Evolutionary conservation across 2,797 vertebrate species (phyloP).

Genomic region (Acrossocheilus fasciatus): DNA sequence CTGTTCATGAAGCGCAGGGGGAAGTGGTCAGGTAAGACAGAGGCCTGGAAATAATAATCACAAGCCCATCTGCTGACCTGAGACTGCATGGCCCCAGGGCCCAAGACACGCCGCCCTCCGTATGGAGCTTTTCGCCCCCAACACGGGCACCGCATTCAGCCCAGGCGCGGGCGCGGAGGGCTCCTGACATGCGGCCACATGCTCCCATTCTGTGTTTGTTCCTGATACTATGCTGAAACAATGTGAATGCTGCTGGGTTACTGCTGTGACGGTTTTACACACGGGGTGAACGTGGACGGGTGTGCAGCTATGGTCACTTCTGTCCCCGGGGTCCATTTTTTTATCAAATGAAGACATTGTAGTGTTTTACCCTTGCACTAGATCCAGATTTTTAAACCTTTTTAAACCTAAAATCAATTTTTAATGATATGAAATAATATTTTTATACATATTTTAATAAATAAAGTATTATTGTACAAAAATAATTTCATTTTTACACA

Average conservation of each 20-base stretch:
- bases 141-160: constrained; percentile 75
- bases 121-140: constrained; percentile 85
- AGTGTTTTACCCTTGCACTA: not conserved
- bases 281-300: not conserved
- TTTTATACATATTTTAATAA: not conserved
- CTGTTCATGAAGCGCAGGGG: constrained; percentile 92
- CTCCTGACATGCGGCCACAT: constrained; percentile 87
- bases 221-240: constrained; percentile 58
- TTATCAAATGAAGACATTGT: not conserved
- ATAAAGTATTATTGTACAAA: no score
- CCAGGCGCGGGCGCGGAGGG: constrained; percentile 77
- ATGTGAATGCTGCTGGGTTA: constrained; percentile 43
- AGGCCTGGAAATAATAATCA: constrained; percentile 93
- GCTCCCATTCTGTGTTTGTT: constrained; percentile 75
- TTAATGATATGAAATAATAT: not conserved
- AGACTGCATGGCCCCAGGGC: constrained; percentile 90
- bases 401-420: not conserved
- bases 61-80: constrained; percentile 97
- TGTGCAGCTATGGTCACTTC: not conserved
- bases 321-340: not conserved
- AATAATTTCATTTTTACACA: no score
- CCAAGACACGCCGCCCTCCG: constrained; percentile 87
- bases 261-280: not conserved
- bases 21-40: constrained; percentile 94
- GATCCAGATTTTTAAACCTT: not conserved